Evolutionary conservation across 1,140 invertebrate genomes (phyloP), one percentile per base, ranked within the genome.

Genomic region (Brachystomella parvula): DNA sequence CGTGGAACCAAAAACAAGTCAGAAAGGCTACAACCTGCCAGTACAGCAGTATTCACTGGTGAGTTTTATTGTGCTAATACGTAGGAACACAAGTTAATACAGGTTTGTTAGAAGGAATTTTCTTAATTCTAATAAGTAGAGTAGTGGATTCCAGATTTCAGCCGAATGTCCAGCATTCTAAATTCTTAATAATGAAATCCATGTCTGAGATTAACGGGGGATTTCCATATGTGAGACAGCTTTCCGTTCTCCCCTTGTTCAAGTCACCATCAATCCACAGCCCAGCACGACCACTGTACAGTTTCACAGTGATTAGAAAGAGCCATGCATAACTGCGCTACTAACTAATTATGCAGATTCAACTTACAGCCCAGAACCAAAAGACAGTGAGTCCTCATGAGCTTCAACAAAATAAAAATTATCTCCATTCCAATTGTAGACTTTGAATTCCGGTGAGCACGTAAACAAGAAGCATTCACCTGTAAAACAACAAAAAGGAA

Each of bases 381-480:
- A 92, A 21, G 91, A 90, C 56, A 99, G 83, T 76, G 90, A 94
- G 74, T 98, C 94, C 76, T 89, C 87, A 80, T 94, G 94, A 71
- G 95, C 95, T 79, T 96, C 94, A 73, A 98, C 92, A 75, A 98
- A 98, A 78, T 96, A 99, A 77, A 94, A 85, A 79, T 99, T 99
- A 71, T 97, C 92, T 1, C 96, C 96, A n/a, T 93, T 95, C 96
- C 96, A 99, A 72, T 89, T 87, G 83, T 89, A 99, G 39, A 92
- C 87, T 76, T 66, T 82, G 79, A 94, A 90, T 75, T 86, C 87
- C 47, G 89, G 88, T 35, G 73, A 24, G 29, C 64, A 65, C 26
- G 91, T 88, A 81, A 92, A 97, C 57, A 99, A 83, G 71, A 96
- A 86, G 28, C 94, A 96, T 79, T 98, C 94, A 35, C 96, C 96